Conservation (phyloP, 1,140 invertebrate species). For the Augochlora pura region DNA sequence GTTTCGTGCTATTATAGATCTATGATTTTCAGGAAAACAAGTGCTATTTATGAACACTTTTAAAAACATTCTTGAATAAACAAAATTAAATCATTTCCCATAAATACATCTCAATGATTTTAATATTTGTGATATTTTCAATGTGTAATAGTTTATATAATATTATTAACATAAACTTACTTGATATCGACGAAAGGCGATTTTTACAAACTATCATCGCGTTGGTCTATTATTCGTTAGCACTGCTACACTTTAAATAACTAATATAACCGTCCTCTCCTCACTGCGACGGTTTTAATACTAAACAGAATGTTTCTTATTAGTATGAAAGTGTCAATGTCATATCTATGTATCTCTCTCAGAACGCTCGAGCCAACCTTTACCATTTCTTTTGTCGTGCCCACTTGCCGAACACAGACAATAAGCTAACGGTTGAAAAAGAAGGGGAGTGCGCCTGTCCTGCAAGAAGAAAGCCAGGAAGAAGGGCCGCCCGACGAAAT, state of each 20-base stretch:
- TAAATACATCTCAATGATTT: too few relatives aligned
- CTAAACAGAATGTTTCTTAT: slow-evolving; percentile 3
- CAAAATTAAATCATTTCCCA: too few relatives aligned
- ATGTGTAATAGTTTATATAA: too few relatives aligned
- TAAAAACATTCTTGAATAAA: too few relatives aligned
- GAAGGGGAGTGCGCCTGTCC: slow-evolving; percentile 15
- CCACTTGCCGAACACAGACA: slow-evolving; percentile 8
- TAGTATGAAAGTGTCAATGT: slow-evolving; percentile 57
- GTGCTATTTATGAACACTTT: too few relatives aligned
- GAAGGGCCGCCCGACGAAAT: slow-evolving; percentile 33
- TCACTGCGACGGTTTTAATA: neutral
- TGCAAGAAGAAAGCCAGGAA: slow-evolving; percentile 19
- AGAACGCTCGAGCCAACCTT: slow-evolving; percentile 55
- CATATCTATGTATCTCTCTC: slow-evolving; percentile 52
- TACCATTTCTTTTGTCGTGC: slow-evolving; percentile 28
- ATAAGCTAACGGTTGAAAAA: slow-evolving; percentile 11
- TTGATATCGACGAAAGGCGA: neutral
- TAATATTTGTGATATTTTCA: too few relatives aligned
- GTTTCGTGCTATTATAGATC: too few relatives aligned
- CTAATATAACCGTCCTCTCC: neutral
- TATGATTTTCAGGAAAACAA: too few relatives aligned
- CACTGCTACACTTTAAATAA: neutral
- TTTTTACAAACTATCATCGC: neutral
- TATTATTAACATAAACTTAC: neutral
- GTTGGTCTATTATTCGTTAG: neutral